Evolutionary conservation across 2,797 vertebrate species (phyloP).

Genomic region (Echeneis naucrates): DNA sequence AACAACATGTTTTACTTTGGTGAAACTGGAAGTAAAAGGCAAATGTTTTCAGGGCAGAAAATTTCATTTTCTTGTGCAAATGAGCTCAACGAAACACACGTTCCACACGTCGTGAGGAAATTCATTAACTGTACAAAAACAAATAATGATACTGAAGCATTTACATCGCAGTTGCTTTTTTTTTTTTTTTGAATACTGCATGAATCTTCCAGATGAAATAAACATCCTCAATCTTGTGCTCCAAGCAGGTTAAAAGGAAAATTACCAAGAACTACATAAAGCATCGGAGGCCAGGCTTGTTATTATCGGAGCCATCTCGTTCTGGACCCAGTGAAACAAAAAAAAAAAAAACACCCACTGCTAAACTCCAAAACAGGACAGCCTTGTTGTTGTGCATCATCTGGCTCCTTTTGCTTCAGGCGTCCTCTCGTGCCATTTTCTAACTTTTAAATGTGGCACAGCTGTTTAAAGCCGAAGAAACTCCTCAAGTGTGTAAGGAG

Average conservation of each 20-base stretch:
- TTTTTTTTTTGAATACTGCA: no score
- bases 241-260: slow-evolving; percentile 30
- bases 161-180: no score
- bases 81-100: slow-evolving; percentile 15
- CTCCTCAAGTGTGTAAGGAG: slow-evolving; percentile 52
- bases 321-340: slow-evolving; percentile 12
- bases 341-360: not conserved
- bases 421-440: slow-evolving; percentile 5
- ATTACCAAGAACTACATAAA: slow-evolving; percentile 10
- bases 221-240: slow-evolving; percentile 53
- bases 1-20: slow-evolving; percentile 8
- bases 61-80: slow-evolving; percentile 54
- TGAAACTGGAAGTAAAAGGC: slow-evolving; percentile 21
- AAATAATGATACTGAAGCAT: slow-evolving; percentile 10
- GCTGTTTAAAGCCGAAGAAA: slow-evolving; percentile 50
- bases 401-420: slow-evolving; percentile 34
- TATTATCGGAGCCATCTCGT: slow-evolving; percentile 25
- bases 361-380: slow-evolving; percentile 7
- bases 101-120: slow-evolving; percentile 33
- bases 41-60: slow-evolving; percentile 26
- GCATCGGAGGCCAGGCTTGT: slow-evolving; percentile 30
- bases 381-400: slow-evolving; percentile 29
- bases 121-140: slow-evolving; percentile 51
- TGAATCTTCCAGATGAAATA: slow-evolving; percentile 19
- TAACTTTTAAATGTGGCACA: slow-evolving; percentile 44